These are phyloP conservation scores for Porites rus DNA, from an alignment of 92 coral and sea anemone species.

Conservation along the genomic window DNA sequence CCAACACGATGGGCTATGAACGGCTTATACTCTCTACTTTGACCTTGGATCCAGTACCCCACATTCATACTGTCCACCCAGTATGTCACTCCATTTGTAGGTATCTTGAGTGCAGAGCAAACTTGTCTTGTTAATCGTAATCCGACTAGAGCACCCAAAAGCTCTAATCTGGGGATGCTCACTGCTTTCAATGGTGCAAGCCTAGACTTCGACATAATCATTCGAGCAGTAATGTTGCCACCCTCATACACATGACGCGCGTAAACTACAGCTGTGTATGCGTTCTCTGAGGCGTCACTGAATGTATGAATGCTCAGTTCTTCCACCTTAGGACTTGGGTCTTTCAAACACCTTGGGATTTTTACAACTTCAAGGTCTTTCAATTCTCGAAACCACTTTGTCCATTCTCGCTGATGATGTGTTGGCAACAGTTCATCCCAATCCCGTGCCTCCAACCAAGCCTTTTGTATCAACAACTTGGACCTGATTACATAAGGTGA, in stretches of 20 bases:
- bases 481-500: too few species aligned
- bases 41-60: slow-evolving; percentile 48
- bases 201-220: slow-evolving; percentile 71
- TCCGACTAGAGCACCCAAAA: slow-evolving; percentile 51
- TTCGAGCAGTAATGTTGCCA: slow-evolving; percentile 25
- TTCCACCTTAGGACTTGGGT: background rate
- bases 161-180: slow-evolving; percentile 51
- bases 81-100: slow-evolving; percentile 29
- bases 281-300: slow-evolving; percentile 65
- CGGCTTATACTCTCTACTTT: slow-evolving; percentile 39
- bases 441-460: too few species aligned
- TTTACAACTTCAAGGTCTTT: too few species aligned
- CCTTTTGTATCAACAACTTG: too few species aligned
- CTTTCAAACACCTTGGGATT: slow-evolving; percentile 39
- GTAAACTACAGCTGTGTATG: slow-evolving; percentile 62
- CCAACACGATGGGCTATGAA: slow-evolving; percentile 61
- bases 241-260: slow-evolving; percentile 42
- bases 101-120: slow-evolving; percentile 41
- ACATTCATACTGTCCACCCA: slow-evolving; percentile 59
- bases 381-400: too few species aligned
- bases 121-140: slow-evolving; percentile 51
- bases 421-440: too few species aligned
- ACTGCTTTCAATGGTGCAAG: slow-evolving; percentile 77
- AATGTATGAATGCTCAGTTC: slow-evolving; percentile 51
- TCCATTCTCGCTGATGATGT: too few species aligned